A percentile compares a stretch with the other conserved stretches of the same genome.
Evolutionary conservation across 2,113 vertebrate species (phyloP).

Genomic region (Cynopterus brachyotis): DNA sequence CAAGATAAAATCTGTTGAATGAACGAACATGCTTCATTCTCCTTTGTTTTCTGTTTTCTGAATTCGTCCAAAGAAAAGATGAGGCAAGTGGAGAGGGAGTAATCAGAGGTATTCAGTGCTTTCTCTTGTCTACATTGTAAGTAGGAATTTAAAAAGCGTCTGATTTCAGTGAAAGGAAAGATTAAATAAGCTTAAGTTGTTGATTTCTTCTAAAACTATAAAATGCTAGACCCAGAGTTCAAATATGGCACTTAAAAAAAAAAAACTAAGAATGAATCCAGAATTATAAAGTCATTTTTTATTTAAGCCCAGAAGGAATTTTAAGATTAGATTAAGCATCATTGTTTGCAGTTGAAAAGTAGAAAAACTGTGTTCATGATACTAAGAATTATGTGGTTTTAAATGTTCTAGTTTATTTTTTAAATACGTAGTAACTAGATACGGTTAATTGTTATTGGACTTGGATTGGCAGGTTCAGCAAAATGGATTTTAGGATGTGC

Average conservation of each 20-base stretch:
- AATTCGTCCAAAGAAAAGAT: slow-evolving; percentile 29
- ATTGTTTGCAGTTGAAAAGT: not conserved
- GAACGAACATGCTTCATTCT: not conserved
- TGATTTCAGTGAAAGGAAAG: slow-evolving; percentile 48
- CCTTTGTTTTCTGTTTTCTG: slow-evolving; percentile 26
- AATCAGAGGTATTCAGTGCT: not conserved
- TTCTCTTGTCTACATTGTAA: slow-evolving; percentile 45
- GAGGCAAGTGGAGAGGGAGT: not conserved
- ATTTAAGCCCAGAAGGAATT: not conserved
- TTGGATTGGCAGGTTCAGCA: not conserved
- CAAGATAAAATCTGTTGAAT: not conserved
- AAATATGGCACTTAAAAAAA: not conserved
- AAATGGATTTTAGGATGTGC: not conserved
- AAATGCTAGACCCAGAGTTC: slow-evolving; percentile 17
- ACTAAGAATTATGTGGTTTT: not conserved
- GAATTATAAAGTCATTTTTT: slow-evolving; percentile 43
- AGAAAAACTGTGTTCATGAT: slow-evolving; percentile 30
- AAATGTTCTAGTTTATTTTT: slow-evolving; percentile 30
- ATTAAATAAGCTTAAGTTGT: slow-evolving; percentile 55
- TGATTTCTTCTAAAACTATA: not conserved
- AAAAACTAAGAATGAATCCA: not conserved
- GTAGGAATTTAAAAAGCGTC: slow-evolving; percentile 32
- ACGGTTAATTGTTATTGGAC: not conserved
- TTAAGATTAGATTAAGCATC: slow-evolving; percentile 46
- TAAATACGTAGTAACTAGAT: not conserved